Base-by-base conservation (phyloP, 30 jellyfish, hydroid and myxozoan species). In the Phacellophora camtschatica region DNA sequence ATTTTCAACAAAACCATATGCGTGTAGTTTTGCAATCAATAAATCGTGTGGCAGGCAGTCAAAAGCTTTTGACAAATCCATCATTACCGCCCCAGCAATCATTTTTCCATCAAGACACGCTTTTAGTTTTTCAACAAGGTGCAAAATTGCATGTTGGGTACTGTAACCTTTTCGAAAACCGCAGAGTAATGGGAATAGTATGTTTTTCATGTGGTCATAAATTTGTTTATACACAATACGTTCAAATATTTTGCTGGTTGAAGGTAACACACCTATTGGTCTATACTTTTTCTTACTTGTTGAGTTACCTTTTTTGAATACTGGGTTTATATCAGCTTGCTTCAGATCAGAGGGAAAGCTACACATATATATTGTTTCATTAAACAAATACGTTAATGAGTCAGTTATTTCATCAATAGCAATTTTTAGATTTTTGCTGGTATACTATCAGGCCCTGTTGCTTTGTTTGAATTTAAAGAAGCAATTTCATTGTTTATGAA, bases 391-490 rank as follows among this genome's bases (percentile, higher is more conserved):
- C 6, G 83, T 76, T 48, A 54, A 1, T 49, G 51, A 32, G 19
- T 77, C 19, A 6, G 29, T 16, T 24, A 77, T 51, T 27, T 37
- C 59, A 11, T 61, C 23, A 32, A 23, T 34, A 29, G 81, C 83
- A 19, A 22, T 24, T 45, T 77, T 77, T 28, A 37, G 28, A 74
- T 54, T 51, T 74, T 74, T n/a, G 87, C 58, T 49, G 81, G 82
- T 58, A 46, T 72, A 10, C 33, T 23, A 54, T 50, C 77, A 29
- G 48, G 28, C 23, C 87, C 67, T 15, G 76, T 43, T 35, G 71
- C 48, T 29, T 50, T 62, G 23, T 43, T 64, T 3, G 74, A 12
- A 8, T 61, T 64, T 28, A 80, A 37, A 23, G 72, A 16, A 18
- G 9, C 13, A 5, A 43, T 34, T 32, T 28, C 11, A 20, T 35